Base-by-base conservation (phyloP, 2,888 invertebrate species). In the Barypeithes pellucidus region DNA sequence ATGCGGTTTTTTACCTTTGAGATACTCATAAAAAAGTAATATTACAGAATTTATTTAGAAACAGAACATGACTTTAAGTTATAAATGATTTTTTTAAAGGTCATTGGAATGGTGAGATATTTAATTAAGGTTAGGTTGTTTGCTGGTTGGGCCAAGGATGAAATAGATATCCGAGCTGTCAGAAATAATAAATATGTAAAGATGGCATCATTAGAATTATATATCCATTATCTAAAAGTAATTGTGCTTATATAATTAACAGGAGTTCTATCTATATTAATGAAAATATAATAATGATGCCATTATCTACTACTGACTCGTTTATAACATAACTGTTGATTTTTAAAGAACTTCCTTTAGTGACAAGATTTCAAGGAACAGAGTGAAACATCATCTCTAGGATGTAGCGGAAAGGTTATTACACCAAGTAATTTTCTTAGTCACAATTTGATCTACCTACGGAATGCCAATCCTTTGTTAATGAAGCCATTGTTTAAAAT, bases 401-500 rank as follows among this genome's bases (percentile, higher is more conserved):
- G n/a, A n/a, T 43, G 14, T 50, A 3, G 3, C 22, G 5, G 9
- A 29, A n/a, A 57, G 54, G 54, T 57, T 57, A 57, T 57, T 57
- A 57, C 54, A 18, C 33, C 54, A 33, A 33, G 29, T 11, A 57
- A 57, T 57, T 57, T 57, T 33, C 54, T 57, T 57, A 3, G 54
- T 29, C 54, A 57, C 54, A 57, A 57, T 57, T 57, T 57, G 33
- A 57, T 57, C 54, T 57, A 33, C 54, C 54, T 57, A 57, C 66
- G 54, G 41, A 33, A 66, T 41, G 54, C 66, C 66, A 14, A 66
- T 54, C 66, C 66, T 54, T 41, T 54, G 24, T 39, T 66, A 66
- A 66, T 66, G 54, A 66, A 66, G 50, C 66, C 66, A 66, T 66
- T 66, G 66, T 66, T 66, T 52, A 39, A 24, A 20, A 20, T 52